A percentile compares a stretch with the other conserved stretches of the same genome.
phyloP scores from a whole-genome alignment of 2,888 invertebrate genomes.

The Parelbella ahira region DNA sequence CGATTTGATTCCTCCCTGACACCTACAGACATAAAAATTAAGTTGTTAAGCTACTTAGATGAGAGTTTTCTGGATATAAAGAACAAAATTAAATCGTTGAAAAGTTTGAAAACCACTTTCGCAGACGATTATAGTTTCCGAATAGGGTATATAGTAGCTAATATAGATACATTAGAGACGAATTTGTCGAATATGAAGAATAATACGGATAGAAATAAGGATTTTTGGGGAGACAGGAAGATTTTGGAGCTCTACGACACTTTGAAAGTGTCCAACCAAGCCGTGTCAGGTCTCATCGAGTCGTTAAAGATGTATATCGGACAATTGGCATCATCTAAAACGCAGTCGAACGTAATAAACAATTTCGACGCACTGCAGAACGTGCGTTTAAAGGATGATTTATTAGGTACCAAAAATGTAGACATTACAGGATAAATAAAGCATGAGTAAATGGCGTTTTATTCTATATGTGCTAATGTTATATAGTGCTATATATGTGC shows the following conservation, averaged over 20 bases:
- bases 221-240: slow-evolving; percentile 36
- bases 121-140: slow-evolving; percentile 35
- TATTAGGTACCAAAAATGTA: too few relatives aligned
- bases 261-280: slow-evolving; percentile 36
- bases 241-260: slow-evolving; percentile 44
- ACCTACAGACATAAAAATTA: slow-evolving; percentile 35
- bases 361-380: too few relatives aligned
- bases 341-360: too few relatives aligned
- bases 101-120: slow-evolving; percentile 34
- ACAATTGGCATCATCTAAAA: not conserved
- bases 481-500: too few relatives aligned
- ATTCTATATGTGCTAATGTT: too few relatives aligned
- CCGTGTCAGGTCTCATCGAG: slow-evolving; percentile 34
- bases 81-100: slow-evolving; percentile 36
- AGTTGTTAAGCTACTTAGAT: slow-evolving; percentile 38
- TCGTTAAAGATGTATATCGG: slow-evolving; percentile 33
- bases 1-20: slow-evolving; percentile 9
- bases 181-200: slow-evolving; percentile 39
- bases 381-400: too few relatives aligned
- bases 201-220: slow-evolving; percentile 35
- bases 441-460: too few relatives aligned
- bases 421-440: too few relatives aligned
- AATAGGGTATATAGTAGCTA: slow-evolving; percentile 49
- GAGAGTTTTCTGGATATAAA: slow-evolving; percentile 40
- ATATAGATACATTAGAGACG: slow-evolving; percentile 42